These are phyloP conservation scores for Harlomillsia oculata DNA, from an alignment of 1,140 invertebrate genomes.

Conservation along the genomic window DNA sequence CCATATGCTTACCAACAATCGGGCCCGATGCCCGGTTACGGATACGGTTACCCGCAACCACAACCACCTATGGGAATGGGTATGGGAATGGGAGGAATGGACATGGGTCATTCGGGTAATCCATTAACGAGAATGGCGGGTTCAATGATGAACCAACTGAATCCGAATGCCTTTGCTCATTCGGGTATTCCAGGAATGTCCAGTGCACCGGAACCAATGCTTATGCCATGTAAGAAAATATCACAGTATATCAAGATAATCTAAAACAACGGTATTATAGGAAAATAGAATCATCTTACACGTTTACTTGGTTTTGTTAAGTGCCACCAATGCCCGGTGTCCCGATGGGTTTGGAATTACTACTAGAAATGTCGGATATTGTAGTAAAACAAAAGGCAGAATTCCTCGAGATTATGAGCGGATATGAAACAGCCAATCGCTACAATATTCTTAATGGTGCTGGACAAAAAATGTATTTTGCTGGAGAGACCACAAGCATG, in stretches of 20 bases:
- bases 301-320: background rate
- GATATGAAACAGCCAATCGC: constrained; percentile 6
- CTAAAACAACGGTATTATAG: background rate
- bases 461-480: constrained; percentile 13
- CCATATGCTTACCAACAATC: background rate
- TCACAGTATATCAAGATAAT: background rate
- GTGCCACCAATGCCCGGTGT: background rate
- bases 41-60: background rate
- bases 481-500: background rate
- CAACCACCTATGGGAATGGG: background rate
- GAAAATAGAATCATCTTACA: background rate
- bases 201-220: background rate
- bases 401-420: constrained; percentile 8
- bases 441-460: constrained; percentile 6
- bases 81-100: background rate
- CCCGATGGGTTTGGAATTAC: constrained; percentile 6
- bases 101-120: background rate
- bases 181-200: background rate
- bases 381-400: constrained; percentile 11
- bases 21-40: background rate
- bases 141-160: background rate
- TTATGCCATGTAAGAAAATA: background rate
- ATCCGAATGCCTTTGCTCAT: background rate
- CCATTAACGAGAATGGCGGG: background rate
- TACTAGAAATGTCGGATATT: background rate